Base-by-base conservation (phyloP, 2,888 invertebrate genomes). In the Tolmerus cingulatus region DNA sequence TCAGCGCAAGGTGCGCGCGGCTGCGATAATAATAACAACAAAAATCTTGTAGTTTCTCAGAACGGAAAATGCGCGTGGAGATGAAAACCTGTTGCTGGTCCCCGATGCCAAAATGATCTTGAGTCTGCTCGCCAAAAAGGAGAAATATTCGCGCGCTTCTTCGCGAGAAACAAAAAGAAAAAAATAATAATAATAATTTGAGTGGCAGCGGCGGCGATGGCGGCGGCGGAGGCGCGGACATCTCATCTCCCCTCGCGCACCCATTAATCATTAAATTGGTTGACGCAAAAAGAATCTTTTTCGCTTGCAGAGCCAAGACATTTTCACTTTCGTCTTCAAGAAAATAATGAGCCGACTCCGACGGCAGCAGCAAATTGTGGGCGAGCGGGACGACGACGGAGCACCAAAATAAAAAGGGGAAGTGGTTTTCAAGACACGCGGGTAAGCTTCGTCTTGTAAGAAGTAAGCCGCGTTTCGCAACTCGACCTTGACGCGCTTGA, bases 401-500 rank as follows among this genome's bases (percentile, higher is more conserved):
- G 76, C 37, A n/a, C 8, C 37, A n/a, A 34, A 34, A 76, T 34
- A 76, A 76, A 37, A 34, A 76, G 40, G 82, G 79, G 79, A 79
- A 51, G n/a, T 40, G n/a, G 51, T 79, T 51, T 27, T 66, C 27
- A 51, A 46, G 79, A 46, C 82, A 82, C 82, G 40, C 76, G 37
- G 37, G 82, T 55, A 66, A 66, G 66, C 23, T 66, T 66, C 23
- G 27, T 12, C 27, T 66, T 27, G 57, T 27, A 82, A 82, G 82
- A 57, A 82, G 40, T 57, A 37, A 57, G 23, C 37, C 82, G 57
- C 34, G 66, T 82, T 82, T 82, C 82, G 82, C 82, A 82, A 82
- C 37, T 51, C 86, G 86, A 86, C 86, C 86, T 86, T 86, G 86
- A 86, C 86, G 86, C n/a, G 76, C 37, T 76, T 86, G 86, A 86